These are phyloP conservation scores for Pandion haliaetus DNA, from an alignment of 2,113 vertebrate genomes.

Conservation along the genomic window DNA sequence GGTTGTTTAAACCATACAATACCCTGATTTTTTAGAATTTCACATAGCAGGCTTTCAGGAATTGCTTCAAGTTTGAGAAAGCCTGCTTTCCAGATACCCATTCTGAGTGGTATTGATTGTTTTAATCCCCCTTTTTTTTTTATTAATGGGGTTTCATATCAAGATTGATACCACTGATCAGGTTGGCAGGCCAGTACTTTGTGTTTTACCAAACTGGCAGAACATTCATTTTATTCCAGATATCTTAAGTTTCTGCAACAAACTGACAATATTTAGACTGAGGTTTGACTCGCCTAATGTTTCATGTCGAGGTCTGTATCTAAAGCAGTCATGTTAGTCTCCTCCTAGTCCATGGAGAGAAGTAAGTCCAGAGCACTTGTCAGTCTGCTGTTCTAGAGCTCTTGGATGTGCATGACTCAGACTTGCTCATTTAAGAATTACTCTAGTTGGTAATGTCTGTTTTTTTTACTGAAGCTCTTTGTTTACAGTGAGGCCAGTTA, in stretches of 20 bases:
- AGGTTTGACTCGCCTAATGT: background rate
- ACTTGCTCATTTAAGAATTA: background rate
- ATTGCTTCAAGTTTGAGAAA: background rate
- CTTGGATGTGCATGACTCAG: background rate
- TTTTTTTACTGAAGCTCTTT: background rate
- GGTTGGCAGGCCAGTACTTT: background rate
- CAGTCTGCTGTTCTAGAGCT: background rate
- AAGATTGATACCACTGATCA: background rate
- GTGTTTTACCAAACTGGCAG: background rate
- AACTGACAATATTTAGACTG: background rate
- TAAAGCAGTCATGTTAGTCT: background rate
- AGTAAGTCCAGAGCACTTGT: background rate
- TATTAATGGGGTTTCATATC: background rate
- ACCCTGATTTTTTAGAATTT: background rate
- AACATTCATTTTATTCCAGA: background rate
- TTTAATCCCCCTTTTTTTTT: background rate
- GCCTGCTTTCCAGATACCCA: background rate
- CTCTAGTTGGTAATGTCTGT: background rate
- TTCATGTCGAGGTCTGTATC: background rate
- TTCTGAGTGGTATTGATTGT: background rate
- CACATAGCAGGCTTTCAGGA: background rate
- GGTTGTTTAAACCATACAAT: background rate
- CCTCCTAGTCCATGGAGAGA: background rate
- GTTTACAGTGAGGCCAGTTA: background rate
- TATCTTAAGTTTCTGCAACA: background rate